Percentiles rank a stretch among this genome's conserved stretches.
These are phyloP conservation scores for Malacoraja senta DNA, from an alignment of 2,797 vertebrate genomes.

Conservation along the genomic window DNA sequence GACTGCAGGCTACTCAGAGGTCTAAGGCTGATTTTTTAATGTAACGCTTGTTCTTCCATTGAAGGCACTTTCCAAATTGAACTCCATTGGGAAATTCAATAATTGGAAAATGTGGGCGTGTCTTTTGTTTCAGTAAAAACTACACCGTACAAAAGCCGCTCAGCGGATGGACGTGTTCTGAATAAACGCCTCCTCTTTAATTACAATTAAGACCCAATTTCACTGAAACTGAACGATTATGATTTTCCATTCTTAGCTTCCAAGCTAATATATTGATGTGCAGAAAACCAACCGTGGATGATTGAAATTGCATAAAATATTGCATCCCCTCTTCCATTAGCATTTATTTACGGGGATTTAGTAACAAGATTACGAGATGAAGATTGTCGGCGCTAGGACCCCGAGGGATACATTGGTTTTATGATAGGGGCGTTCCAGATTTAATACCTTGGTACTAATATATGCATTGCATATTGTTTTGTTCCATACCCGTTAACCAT, in stretches of 20 bases:
- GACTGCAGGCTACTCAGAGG: conserved; percentile 5
- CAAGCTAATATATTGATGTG: too few species aligned
- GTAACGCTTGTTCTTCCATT: conserved; percentile 48
- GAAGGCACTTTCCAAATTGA: conserved; percentile 49
- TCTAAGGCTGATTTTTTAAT: conserved; percentile 40
- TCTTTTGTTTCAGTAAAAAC: conserved; percentile 52
- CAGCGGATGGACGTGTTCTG: conserved; percentile 37
- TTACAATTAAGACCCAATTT: not conserved
- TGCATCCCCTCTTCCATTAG: not conserved
- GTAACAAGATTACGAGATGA: not conserved
- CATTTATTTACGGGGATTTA: not conserved
- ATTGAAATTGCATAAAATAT: not conserved
- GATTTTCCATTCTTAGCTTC: not conserved
- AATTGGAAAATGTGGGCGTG: conserved; percentile 47
- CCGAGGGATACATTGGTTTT: not conserved
- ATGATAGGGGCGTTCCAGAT: conserved; percentile 21
- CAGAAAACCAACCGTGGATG: too few species aligned
- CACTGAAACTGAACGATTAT: not conserved
- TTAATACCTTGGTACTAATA: conserved; percentile 31
- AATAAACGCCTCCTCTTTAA: conserved; percentile 11
- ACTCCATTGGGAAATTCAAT: conserved; percentile 50
- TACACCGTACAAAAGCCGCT: conserved; percentile 46
- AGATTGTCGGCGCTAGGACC: conserved; percentile 6
- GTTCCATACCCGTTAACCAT: not conserved
- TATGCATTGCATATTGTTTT: conserved; percentile 28